Base-by-base conservation (phyloP, 2,113 vertebrate genomes). In the Mesitornis unicolor region DNA sequence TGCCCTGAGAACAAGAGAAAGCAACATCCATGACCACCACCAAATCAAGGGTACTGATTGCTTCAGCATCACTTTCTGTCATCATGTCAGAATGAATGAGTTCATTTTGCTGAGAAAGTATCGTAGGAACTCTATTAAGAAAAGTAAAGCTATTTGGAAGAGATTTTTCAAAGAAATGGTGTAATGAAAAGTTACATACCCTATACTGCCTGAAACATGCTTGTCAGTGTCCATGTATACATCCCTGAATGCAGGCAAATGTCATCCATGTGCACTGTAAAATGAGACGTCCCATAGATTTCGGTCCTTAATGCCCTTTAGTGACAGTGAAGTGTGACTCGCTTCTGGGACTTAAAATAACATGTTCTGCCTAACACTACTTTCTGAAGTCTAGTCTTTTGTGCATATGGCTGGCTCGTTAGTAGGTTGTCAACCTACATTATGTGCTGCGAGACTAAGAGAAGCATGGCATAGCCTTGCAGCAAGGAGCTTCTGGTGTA, bases 351-450 rank as follows among this genome's bases (percentile, higher is more conserved):
- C 63, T 91, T 65, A 73, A 89, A 85, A 59, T 69, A 89, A 45
- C 43, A 51, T 78, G 68, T 93, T 94, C 91, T 91, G 95, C 93
- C 87, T 95, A 48, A 54, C 75, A 40, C 78, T 70, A 38, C 79
- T 74, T 90, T 64, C 50, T 83, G 74, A 94, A 96, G 90, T 69
- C 77, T 95, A 73, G 82, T 79, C 91, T 94, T 79, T 82, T 57
- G 87, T 96, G 87, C 91, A 88, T 97, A 94, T 93, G 95, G 63
- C 84, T 83, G 84, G 63, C 94, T 97, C 1, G 38, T 96, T 96
- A 96, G 96, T 96, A 85, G 84, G 78, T 96, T 96, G 91, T 97
- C 95, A 97, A 1, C 83, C 95, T 80, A 51, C 91, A 93, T 95
- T 85, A 91, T 96, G 95, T 96, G 93, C 93, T 96, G 91, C 8